Evolutionary conservation across 1,140 invertebrate species (phyloP), one percentile per base, ranked within the genome.

Genomic region (Anoplolepis gracilipes): DNA sequence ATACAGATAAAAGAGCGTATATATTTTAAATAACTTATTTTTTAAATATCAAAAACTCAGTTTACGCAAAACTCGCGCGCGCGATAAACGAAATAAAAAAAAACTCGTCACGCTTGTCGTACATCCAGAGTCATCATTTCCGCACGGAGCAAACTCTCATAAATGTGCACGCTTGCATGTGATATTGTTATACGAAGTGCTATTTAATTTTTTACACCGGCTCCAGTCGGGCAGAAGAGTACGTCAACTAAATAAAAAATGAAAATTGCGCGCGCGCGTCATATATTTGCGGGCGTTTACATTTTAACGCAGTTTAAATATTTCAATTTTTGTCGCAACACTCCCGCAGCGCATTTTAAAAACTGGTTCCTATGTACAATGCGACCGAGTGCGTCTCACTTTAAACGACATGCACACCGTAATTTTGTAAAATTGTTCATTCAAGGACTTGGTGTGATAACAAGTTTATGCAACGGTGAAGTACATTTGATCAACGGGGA

Each of bases 271-370:
- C 67, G 61, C 65, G 42, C 42, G 42, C n/a, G 30, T 42, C 42
- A 73, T 82, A 73, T 61, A 59, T 82, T 73, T 82, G 46, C 28
- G 67, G 67, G 67, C 36, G 36, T 53, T 73, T 53, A 73, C 67
- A 82, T 82, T 82, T 82, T 82, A 82, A 82, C 78, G 36, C 25
- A 42, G 78, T 82, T 82, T 82, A 82, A 82, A 82, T 82, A 82
- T 82, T 82, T 82, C 78, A 82, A 72, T 82, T 73, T 82, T 82
- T 65, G 61, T 69, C 36, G 39, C 53, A 30, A 36, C 67, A n/a
- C 33, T 67, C 19, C 42, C 25, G 25, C 36, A 39, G 28, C 36
- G 78, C 67, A 70, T 82, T 81, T 81, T 82, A 72, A 72, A 82
- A 57, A 11, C 53, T 5, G 78, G 67, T 46, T 61, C n/a, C 65